phyloP scores from a whole-genome alignment of 1,140 invertebrate species.

The Sarcophaga bullata region DNA sequence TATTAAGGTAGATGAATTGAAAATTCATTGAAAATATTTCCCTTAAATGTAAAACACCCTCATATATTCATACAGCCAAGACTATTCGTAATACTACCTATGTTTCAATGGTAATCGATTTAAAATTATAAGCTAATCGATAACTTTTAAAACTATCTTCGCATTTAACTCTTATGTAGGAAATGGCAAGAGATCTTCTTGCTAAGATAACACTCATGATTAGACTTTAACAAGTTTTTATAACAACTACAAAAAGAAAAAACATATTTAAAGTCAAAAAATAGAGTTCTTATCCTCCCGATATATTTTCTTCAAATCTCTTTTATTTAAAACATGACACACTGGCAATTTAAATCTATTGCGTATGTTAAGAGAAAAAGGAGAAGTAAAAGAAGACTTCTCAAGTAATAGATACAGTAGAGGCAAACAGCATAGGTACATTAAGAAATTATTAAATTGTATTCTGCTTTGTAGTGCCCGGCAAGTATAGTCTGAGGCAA shows the following conservation, averaged over 20 bases:
- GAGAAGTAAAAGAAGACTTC: too few species aligned
- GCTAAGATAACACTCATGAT: constrained; percentile 32
- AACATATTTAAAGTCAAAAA: constrained; percentile 13
- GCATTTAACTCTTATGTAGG: background rate
- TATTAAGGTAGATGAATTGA: background rate
- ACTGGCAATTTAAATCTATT: too few species aligned
- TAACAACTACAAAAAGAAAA: background rate
- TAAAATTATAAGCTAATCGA: too few species aligned
- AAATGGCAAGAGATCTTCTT: background rate
- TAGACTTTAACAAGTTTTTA: constrained; percentile 26
- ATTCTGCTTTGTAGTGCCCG: too few species aligned
- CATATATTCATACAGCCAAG: too few species aligned
- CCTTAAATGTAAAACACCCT: too few species aligned
- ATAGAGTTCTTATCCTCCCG: background rate
- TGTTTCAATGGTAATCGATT: background rate
- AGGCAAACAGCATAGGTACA: too few species aligned
- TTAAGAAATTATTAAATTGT: background rate
- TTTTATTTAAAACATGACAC: too few species aligned
- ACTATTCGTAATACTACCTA: background rate
- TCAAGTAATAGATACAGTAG: too few species aligned
- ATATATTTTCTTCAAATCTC: too few species aligned
- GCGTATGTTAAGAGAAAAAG: too few species aligned
- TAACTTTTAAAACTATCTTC: too few species aligned
- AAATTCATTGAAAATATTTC: background rate
- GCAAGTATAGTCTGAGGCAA: background rate